Conservation (phyloP, 2,888 invertebrate genomes). For the Noctua janthe region DNA sequence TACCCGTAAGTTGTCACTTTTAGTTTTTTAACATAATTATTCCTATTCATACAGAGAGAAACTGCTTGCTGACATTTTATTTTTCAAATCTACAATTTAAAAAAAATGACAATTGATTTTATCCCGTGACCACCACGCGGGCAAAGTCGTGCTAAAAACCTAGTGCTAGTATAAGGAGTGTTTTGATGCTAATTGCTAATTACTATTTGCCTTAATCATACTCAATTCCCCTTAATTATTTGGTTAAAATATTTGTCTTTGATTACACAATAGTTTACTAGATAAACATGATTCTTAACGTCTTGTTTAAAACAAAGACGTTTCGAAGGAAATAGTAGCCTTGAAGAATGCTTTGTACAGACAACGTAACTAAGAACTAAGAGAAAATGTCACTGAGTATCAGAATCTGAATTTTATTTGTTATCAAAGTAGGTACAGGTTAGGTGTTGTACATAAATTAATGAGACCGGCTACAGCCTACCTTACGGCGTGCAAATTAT, state of each 20-base stretch:
- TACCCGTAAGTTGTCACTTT: not conserved
- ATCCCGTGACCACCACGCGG: not conserved
- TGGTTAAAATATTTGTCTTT: constrained; percentile 13
- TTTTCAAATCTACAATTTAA: too few relatives aligned
- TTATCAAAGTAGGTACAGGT: too few relatives aligned
- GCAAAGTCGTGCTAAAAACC: not conserved
- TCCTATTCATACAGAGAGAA: not conserved
- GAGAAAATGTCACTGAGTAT: not conserved
- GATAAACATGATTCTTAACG: not conserved
- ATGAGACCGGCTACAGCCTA: too few relatives aligned
- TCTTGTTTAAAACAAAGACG: constrained; percentile 27
- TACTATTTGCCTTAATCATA: constrained; percentile 5
- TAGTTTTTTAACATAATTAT: too few relatives aligned
- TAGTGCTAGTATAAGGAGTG: not conserved
- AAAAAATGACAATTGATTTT: not conserved
- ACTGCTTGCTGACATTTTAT: not conserved
- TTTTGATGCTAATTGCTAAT: not conserved
- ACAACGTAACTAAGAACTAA: not conserved
- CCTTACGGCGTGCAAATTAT: too few relatives aligned
- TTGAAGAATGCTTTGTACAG: constrained; percentile 26
- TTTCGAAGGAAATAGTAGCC: constrained; percentile 19
- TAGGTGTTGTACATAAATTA: too few relatives aligned
- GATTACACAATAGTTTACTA: not conserved
- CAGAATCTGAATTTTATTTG: too few relatives aligned
- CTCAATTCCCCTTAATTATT: not conserved